phyloP scores from a whole-genome alignment of 1,140 invertebrate species.

The Ctenoplectra terminalis region DNA sequence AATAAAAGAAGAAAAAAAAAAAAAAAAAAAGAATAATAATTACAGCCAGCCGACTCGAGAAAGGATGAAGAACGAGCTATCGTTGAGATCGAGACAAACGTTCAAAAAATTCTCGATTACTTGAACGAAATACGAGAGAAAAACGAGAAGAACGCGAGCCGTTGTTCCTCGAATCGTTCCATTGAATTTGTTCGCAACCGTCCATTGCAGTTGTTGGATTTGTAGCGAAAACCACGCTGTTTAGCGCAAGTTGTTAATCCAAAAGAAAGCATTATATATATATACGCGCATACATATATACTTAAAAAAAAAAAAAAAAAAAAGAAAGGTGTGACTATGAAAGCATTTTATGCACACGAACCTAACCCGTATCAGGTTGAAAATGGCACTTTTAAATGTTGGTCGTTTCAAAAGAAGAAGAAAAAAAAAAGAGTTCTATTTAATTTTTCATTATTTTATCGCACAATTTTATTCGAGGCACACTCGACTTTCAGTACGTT shows the following conservation, averaged over 20 bases:
- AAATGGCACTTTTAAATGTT: background rate
- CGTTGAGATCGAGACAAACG: background rate
- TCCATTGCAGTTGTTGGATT: conserved; percentile 71
- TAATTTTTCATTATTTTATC: background rate
- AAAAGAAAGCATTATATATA: conserved; percentile 25
- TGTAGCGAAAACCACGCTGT: conserved; percentile 64
- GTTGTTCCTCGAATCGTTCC: conserved; percentile 44
- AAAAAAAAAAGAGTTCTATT: too few relatives aligned
- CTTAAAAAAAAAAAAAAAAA: too few relatives aligned
- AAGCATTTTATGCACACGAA: conserved; percentile 8
- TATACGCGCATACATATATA: conserved; percentile 32
- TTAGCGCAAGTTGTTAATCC: conserved; percentile 63
- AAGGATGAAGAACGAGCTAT: background rate
- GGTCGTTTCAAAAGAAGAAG: background rate
- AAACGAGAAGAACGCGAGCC: conserved; percentile 11
- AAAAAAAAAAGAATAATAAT: background rate
- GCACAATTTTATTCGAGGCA: background rate
- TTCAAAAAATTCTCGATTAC: background rate
- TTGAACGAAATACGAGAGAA: background rate
- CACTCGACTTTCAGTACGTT: background rate
- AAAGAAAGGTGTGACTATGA: background rate
- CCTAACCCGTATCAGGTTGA: background rate
- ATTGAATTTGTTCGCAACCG: conserved; percentile 52
- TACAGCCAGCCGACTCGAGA: background rate
- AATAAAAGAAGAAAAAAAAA: too few relatives aligned